phyloP scores from a whole-genome alignment of 2,113 vertebrate species.

The Peromyscus polionotus region DNA sequence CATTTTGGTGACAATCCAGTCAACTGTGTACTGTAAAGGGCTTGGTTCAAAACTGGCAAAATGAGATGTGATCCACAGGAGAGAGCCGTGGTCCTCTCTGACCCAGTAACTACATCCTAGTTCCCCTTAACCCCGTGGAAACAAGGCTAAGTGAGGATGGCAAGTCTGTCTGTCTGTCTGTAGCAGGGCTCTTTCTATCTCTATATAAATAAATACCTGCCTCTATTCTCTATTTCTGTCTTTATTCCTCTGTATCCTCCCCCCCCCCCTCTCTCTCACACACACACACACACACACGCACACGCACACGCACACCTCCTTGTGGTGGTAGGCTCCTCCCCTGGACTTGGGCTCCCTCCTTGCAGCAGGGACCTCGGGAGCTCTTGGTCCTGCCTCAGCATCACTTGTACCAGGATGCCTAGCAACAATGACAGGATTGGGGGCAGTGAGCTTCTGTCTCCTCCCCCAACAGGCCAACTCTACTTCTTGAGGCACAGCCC shows the following conservation, averaged over 20 bases:
- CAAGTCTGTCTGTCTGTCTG: neutral
- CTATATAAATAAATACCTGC: neutral
- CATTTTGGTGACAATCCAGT: neutral
- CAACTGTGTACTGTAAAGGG: neutral
- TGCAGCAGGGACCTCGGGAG: neutral
- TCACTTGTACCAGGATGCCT: neutral
- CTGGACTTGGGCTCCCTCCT: neutral
- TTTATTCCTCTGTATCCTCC: neutral
- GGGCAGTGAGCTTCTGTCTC: neutral
- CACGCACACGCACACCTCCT: neutral
- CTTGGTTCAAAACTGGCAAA: neutral
- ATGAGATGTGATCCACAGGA: neutral
- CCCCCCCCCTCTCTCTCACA: neutral
- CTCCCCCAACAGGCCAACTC: neutral
- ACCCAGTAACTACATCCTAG: fast-evolving
- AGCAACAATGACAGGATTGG: neutral
- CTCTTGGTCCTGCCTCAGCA: neutral
- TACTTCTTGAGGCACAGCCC: neutral
- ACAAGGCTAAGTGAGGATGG: neutral
- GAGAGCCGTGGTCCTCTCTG: neutral
- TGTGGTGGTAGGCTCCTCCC: neutral
- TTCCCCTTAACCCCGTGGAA: neutral
- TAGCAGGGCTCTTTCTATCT: neutral
- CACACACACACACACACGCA: neutral
- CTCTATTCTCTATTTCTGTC: neutral